phyloP scores from a whole-genome alignment of 2,888 invertebrate species.

The Xestia c-nigrum region DNA sequence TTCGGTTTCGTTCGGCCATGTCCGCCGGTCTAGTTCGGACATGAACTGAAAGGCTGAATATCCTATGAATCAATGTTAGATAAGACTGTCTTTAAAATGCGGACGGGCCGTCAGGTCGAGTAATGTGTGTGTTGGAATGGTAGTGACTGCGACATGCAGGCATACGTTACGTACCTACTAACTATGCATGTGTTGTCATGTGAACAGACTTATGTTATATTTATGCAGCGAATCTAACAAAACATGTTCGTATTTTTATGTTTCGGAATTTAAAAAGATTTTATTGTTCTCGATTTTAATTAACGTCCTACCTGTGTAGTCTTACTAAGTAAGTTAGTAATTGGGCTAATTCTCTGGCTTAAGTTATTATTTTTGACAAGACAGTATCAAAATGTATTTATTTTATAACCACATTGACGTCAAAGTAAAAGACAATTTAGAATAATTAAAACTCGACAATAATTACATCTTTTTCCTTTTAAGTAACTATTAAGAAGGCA shows the following conservation, averaged over 20 bases:
- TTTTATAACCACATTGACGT: conserved; percentile 1
- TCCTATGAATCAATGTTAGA: conserved; percentile 68
- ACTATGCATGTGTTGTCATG: conserved; percentile 31
- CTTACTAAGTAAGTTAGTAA: neutral
- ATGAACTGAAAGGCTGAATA: conserved; percentile 62
- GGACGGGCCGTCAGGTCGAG: conserved; percentile 53
- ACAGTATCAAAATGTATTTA: neutral
- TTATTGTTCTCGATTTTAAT: neutral
- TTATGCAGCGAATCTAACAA: neutral
- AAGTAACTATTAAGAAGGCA: conserved; percentile 38
- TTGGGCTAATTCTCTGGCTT: neutral
- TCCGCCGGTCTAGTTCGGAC: conserved; percentile 56
- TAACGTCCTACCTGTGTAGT: neutral
- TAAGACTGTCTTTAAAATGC: conserved; percentile 65
- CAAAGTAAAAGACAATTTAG: conserved; percentile 6
- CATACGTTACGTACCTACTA: conserved; percentile 35
- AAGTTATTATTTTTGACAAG: neutral
- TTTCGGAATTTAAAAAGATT: neutral
- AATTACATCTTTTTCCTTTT: conserved; percentile 24
- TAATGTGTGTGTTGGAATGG: conserved; percentile 53
- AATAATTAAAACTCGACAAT: conserved; percentile 11
- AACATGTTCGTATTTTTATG: neutral
- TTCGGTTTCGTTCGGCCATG: conserved; percentile 64
- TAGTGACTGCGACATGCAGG: conserved; percentile 35
- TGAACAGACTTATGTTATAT: conserved; percentile 13